These are phyloP conservation scores for Chauna torquata DNA, from an alignment of 2,113 vertebrate species.

Conservation along the genomic window DNA sequence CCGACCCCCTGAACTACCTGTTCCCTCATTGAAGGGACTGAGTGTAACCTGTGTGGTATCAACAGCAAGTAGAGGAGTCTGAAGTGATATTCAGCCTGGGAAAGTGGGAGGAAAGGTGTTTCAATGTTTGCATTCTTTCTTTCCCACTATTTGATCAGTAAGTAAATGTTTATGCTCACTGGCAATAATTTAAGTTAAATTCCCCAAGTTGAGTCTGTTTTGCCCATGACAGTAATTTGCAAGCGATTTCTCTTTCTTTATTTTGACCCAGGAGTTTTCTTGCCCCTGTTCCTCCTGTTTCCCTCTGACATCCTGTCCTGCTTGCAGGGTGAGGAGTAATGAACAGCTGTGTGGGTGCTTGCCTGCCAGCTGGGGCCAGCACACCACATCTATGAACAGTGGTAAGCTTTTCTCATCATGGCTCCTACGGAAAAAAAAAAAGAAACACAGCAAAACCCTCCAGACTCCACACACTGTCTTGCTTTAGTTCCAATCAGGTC, in stretches of 20 bases:
- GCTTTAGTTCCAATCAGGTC: neutral
- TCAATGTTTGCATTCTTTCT: neutral
- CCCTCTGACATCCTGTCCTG: neutral
- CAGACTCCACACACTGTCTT: neutral
- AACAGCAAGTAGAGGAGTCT: neutral
- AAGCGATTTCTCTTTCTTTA: neutral
- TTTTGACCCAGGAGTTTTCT: neutral
- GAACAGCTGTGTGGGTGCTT: neutral
- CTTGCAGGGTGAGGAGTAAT: neutral
- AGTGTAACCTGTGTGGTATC: neutral
- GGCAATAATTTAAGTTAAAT: neutral
- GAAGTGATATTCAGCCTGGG: neutral
- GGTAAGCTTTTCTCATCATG: neutral
- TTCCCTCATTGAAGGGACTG: neutral
- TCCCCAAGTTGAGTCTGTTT: neutral
- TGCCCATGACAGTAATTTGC: neutral
- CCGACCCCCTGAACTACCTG: rapidly evolving
- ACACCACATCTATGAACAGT: neutral
- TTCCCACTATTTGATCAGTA: neutral
- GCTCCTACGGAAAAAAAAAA: neutral
- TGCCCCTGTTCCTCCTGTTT: neutral
- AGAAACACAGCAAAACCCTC: neutral
- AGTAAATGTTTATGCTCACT: neutral
- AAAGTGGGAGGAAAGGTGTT: neutral
- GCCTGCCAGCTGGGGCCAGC: neutral